Conservation (phyloP, 2,888 invertebrate genomes). For the Rhorus exstirpatorius region DNA sequence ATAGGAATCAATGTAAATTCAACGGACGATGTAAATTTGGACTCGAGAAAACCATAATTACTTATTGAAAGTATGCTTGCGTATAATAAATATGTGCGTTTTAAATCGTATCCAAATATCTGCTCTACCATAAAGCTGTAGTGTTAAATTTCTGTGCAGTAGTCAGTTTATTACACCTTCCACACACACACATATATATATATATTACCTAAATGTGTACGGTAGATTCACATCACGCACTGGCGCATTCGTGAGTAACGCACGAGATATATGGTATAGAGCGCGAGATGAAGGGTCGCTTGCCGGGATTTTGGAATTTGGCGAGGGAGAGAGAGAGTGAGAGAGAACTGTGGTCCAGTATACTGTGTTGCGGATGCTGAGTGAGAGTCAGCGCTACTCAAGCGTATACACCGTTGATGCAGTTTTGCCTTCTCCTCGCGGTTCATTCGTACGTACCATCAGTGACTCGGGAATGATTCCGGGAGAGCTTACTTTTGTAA, state of each 20-base stretch:
- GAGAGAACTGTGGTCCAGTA: not conserved
- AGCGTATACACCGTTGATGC: slow-evolving; percentile 43
- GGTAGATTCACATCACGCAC: slow-evolving; percentile 36
- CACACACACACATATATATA: too few species aligned
- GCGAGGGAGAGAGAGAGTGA: not conserved
- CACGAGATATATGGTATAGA: slow-evolving; percentile 33
- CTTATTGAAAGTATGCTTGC: not conserved
- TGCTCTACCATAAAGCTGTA: not conserved
- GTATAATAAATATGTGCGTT: not conserved
- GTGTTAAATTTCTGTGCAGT: not conserved
- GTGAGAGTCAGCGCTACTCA: slow-evolving; percentile 31
- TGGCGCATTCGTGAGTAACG: slow-evolving; percentile 24
- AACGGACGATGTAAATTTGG: too few species aligned
- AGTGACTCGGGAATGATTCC: slow-evolving; percentile 45
- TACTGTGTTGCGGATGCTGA: slow-evolving; percentile 4
- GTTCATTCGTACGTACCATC: slow-evolving; percentile 41
- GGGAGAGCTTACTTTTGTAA: slow-evolving; percentile 36
- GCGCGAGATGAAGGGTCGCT: slow-evolving; percentile 8
- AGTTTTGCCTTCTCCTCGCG: slow-evolving; percentile 40
- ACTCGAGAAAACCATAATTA: too few species aligned
- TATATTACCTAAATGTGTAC: slow-evolving; percentile 2
- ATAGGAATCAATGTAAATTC: too few species aligned
- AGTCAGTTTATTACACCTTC: slow-evolving; percentile 51
- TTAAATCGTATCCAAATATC: not conserved
- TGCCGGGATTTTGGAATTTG: slow-evolving; percentile 37